A percentile compares a stretch with the other conserved stretches of the same genome.
Conservation (phyloP, 1,140 invertebrate genomes). For the Delia radicum region DNA sequence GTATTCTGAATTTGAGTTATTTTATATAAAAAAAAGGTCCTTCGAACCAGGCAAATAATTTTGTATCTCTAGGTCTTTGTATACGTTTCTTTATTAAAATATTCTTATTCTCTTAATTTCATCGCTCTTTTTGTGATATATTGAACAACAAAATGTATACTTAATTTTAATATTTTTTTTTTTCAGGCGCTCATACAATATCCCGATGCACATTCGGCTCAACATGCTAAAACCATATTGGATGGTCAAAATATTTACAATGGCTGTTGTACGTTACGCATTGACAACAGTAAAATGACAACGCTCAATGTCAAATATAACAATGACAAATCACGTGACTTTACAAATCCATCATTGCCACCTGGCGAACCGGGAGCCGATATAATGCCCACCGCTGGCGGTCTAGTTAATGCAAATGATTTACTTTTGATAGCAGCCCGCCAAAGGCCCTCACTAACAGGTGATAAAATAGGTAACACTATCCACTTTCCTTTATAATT, state of each 20-base stretch:
- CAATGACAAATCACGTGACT: conserved; percentile 99
- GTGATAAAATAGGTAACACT: conserved; percentile 58
- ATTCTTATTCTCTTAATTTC: too few relatives aligned
- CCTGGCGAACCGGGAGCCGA: conserved; percentile 82
- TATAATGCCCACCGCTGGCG: conserved; percentile 63
- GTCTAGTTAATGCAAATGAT: conserved; percentile 62
- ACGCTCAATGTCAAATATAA: conserved; percentile 99
- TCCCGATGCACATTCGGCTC: conserved; percentile 92
- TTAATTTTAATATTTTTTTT: not conserved
- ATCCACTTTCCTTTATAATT: conserved; percentile 29
- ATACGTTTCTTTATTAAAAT: not conserved
- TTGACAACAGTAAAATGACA: conserved; percentile 98
- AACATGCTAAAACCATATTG: conserved; percentile 91
- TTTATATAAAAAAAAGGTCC: too few relatives aligned
- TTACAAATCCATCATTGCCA: conserved; percentile 95
- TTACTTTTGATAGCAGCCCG: conserved; percentile 69
- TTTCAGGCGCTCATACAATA: conserved; percentile 96
- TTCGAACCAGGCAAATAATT: too few relatives aligned
- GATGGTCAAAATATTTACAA: conserved; percentile 99
- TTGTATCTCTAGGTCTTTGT: too few relatives aligned
- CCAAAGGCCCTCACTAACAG: conserved; percentile 62
- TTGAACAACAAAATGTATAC: too few relatives aligned
- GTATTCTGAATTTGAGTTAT: too few relatives aligned
- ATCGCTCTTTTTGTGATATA: too few relatives aligned
- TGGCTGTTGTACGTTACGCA: conserved; percentile 97